These are phyloP conservation scores for Moxostoma hubbsi DNA, from an alignment of 2,797 vertebrate genomes.

Conservation along the genomic window DNA sequence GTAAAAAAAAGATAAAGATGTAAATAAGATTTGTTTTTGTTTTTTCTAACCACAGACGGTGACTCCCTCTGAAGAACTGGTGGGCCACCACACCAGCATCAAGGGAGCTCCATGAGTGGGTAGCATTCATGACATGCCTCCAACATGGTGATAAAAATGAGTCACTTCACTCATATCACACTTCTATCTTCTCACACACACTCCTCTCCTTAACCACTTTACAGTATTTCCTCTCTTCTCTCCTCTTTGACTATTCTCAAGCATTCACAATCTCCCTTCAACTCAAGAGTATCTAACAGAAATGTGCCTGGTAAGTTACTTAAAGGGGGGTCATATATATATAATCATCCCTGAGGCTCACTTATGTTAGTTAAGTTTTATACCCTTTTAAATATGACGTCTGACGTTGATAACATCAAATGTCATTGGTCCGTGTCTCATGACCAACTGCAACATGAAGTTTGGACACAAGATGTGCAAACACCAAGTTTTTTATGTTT, in stretches of 20 bases:
- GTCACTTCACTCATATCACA: slow-evolving; percentile 48
- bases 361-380: too few species aligned
- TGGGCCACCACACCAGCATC: slow-evolving; percentile 44
- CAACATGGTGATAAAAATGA: slow-evolving; percentile 41
- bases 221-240: background rate
- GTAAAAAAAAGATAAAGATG: slow-evolving; percentile 8
- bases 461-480: too few species aligned
- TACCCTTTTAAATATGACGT: too few species aligned
- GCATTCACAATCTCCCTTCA: slow-evolving; percentile 7
- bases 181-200: slow-evolving; percentile 21
- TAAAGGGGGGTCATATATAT: background rate
- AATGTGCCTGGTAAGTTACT: background rate
- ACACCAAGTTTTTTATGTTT: too few species aligned
- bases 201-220: background rate
- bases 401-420: too few species aligned
- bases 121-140: slow-evolving; percentile 37
- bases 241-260: background rate
- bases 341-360: too few species aligned
- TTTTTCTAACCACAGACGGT: slow-evolving; percentile 31
- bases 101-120: slow-evolving; percentile 54
- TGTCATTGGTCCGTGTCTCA: too few species aligned
- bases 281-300: background rate
- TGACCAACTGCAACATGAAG: too few species aligned
- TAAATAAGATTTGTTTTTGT: slow-evolving; percentile 20
- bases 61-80: slow-evolving; percentile 50